These are phyloP conservation scores for Acrocephalus kingi DNA, from an alignment of 2,113 vertebrate species.

Conservation along the genomic window DNA sequence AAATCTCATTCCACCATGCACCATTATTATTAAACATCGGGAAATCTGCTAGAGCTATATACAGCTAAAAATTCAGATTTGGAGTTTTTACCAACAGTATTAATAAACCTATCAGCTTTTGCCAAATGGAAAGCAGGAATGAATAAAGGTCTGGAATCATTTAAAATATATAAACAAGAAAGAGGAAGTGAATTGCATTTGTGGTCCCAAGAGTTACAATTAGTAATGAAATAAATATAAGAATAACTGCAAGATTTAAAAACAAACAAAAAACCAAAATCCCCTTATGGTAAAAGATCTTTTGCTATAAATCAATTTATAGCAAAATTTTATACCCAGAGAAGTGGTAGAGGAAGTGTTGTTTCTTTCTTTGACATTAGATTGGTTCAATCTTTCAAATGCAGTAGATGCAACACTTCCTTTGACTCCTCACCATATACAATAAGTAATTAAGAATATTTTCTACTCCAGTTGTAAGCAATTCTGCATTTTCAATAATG, in stretches of 20 bases:
- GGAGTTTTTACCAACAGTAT: background rate
- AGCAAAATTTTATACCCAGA: background rate
- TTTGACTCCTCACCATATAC: background rate
- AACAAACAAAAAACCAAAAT: background rate
- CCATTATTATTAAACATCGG: background rate
- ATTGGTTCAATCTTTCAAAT: background rate
- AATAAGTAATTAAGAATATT: background rate
- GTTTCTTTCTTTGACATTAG: background rate
- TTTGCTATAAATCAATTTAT: background rate
- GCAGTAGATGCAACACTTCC: background rate
- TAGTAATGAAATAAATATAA: conserved; percentile 4
- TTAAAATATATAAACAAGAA: conserved; percentile 8
- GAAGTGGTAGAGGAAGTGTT: background rate
- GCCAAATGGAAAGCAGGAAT: background rate
- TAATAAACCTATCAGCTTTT: background rate
- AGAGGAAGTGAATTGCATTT: conserved; percentile 11
- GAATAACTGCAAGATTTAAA: background rate
- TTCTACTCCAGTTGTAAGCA: background rate
- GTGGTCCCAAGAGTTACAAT: background rate
- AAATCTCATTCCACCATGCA: background rate
- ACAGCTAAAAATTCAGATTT: background rate
- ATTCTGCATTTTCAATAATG: background rate
- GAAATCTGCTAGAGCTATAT: background rate
- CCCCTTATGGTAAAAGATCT: background rate
- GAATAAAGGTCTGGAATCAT: background rate